These are phyloP conservation scores for Glareola pratincola DNA, from an alignment of 2,113 vertebrate genomes.

Conservation along the genomic window DNA sequence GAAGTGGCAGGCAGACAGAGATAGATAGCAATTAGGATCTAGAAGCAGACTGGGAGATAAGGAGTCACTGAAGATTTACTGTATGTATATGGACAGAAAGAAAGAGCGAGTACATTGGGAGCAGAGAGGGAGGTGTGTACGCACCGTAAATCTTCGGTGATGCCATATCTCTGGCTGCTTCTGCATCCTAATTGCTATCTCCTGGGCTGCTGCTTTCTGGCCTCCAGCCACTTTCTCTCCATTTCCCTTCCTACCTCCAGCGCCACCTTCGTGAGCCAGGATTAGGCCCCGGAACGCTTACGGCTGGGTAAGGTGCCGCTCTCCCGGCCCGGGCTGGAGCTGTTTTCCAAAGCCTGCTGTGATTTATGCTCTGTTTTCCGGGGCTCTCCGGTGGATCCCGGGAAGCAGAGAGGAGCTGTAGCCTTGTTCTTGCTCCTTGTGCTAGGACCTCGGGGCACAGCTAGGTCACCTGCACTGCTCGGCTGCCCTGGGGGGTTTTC, in stretches of 20 bases:
- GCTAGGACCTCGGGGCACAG: not conserved
- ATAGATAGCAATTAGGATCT: conserved; percentile 69
- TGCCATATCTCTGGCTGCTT: conserved; percentile 52
- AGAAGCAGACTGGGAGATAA: conserved; percentile 66
- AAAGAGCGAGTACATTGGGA: conserved; percentile 46
- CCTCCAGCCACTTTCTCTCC: not conserved
- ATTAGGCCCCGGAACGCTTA: rapidly evolving
- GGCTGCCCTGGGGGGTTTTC: not conserved
- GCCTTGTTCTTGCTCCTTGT: not conserved
- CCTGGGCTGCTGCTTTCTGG: conserved; percentile 8
- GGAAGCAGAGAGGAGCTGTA: not conserved
- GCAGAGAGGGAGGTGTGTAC: conserved; percentile 64
- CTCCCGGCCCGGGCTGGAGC: not conserved
- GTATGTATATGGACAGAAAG: conserved; percentile 66
- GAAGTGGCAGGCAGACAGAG: conserved; percentile 57
- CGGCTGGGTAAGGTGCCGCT: not conserved
- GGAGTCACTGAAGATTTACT: conserved; percentile 70
- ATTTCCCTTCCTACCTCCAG: not conserved
- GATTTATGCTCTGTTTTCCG: not conserved
- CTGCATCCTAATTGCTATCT: conserved; percentile 61
- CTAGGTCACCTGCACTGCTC: not conserved
- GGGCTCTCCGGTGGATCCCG: not conserved
- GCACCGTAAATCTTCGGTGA: conserved; percentile 51
- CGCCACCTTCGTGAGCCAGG: not conserved
- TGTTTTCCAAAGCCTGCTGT: not conserved